Conservation (phyloP, 2,888 invertebrate genomes). For the Drosophila picticornis region DNA sequence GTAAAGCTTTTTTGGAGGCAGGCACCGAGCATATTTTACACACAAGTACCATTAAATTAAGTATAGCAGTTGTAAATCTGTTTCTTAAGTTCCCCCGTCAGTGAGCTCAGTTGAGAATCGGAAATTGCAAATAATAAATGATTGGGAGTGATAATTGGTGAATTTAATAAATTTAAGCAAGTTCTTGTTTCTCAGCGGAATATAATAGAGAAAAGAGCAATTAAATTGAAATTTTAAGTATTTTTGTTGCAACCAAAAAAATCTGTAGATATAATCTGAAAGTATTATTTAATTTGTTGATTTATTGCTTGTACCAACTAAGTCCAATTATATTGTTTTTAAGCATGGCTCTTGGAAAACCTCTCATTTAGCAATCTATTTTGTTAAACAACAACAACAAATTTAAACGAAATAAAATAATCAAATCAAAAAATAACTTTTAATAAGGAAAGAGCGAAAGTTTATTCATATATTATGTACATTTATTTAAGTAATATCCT, state of each 20-base stretch:
- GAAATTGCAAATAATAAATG: not conserved
- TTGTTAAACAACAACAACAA: not conserved
- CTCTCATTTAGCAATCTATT: not conserved
- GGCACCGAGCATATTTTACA: constrained; percentile 14
- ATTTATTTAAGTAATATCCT: not conserved
- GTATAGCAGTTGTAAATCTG: constrained; percentile 3
- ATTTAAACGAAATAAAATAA: not conserved
- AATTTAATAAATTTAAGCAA: too few relatives aligned
- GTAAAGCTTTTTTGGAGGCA: not conserved
- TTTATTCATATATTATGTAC: not conserved
- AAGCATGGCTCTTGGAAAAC: not conserved
- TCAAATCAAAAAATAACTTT: not conserved
- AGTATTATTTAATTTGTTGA: not conserved
- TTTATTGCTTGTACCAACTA: not conserved
- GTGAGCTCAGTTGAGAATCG: not conserved
- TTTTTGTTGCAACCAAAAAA: not conserved
- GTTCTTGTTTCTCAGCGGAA: not conserved
- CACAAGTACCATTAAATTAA: not conserved
- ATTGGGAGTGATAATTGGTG: not conserved
- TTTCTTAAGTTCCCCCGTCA: not conserved
- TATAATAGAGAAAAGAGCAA: not conserved
- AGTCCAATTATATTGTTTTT: not conserved
- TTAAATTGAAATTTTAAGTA: not conserved
- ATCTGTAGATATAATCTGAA: not conserved
- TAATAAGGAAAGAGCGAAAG: not conserved